A percentile compares a stretch with the other conserved stretches of the same genome.
Conservation (phyloP, 2,113 vertebrate species). For the Microcebus griseorufus region DNA sequence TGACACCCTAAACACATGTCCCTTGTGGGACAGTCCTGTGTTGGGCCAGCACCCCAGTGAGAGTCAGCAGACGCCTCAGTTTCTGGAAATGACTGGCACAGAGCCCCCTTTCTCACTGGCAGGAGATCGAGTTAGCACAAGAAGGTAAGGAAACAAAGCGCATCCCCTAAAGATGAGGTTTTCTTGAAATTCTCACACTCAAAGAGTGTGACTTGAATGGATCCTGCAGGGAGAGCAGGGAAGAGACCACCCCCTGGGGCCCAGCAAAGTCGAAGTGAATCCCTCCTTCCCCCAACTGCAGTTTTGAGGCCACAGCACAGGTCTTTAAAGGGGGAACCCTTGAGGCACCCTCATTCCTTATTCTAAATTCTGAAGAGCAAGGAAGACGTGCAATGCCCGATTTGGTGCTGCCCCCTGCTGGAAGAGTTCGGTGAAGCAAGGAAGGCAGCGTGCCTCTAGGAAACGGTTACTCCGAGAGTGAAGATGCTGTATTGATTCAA, state of each 20-base stretch:
- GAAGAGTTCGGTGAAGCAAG: neutral
- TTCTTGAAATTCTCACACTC: neutral
- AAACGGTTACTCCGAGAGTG: neutral
- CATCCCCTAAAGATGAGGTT: neutral
- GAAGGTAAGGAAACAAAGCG: neutral
- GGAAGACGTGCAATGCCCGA: neutral
- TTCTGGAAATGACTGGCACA: neutral
- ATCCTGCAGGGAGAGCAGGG: neutral
- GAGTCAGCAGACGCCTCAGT: neutral
- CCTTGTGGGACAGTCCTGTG: neutral
- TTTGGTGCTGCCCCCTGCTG: conserved; percentile 53
- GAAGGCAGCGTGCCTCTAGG: neutral
- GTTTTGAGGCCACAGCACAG: neutral
- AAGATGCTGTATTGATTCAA: neutral
- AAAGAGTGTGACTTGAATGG: neutral
- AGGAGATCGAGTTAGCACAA: neutral
- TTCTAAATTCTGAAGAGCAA: neutral
- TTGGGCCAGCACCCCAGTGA: neutral
- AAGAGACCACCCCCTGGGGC: neutral
- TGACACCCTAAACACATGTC: rapidly evolving
- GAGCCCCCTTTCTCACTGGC: neutral
- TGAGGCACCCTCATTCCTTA: neutral
- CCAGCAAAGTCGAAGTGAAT: neutral
- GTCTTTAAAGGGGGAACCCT: neutral
- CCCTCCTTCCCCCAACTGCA: no score